Conservation (phyloP, 2,888 invertebrate genomes). For the Nebria brevicollis region DNA sequence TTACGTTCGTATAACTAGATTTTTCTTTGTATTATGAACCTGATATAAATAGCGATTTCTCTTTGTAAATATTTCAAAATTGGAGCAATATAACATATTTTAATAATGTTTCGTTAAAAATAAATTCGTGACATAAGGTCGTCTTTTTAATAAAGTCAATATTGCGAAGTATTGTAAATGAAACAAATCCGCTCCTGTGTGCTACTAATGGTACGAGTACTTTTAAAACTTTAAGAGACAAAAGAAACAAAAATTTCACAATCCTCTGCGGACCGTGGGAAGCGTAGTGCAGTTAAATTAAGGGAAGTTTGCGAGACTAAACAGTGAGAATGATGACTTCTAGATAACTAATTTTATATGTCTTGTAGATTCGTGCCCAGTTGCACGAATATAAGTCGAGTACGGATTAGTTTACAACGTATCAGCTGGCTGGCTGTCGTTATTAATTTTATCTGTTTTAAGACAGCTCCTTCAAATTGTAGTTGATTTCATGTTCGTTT, state of each 20-base stretch:
- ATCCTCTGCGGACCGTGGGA: conserved; percentile 24
- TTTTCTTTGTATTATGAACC: too few relatives aligned
- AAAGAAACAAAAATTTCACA: conserved; percentile 38
- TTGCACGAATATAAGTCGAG: conserved; percentile 5
- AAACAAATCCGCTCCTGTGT: conserved; percentile 7
- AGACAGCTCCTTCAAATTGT: conserved; percentile 30
- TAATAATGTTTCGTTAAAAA: too few relatives aligned
- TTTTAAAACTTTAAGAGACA: conserved; percentile 25
- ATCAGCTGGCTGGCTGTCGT: conserved; percentile 26
- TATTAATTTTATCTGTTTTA: conserved; percentile 27
- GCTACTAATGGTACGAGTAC: conserved; percentile 13
- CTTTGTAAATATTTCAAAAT: too few relatives aligned
- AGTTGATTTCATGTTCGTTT: not conserved
- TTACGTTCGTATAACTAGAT: too few relatives aligned
- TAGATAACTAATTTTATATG: conserved; percentile 44
- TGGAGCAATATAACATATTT: too few relatives aligned
- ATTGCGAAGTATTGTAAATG: not conserved
- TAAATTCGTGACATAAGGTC: too few relatives aligned
- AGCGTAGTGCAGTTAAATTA: conserved; percentile 38
- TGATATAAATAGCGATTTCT: too few relatives aligned
- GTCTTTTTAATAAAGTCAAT: not conserved
- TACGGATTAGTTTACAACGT: conserved; percentile 36
- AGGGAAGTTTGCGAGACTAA: conserved; percentile 24
- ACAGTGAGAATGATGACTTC: conserved; percentile 22
- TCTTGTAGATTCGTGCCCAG: conserved; percentile 19